These are phyloP conservation scores for Pogonognathellus flavescens DNA, from an alignment of 1,140 invertebrate species.

Conservation along the genomic window DNA sequence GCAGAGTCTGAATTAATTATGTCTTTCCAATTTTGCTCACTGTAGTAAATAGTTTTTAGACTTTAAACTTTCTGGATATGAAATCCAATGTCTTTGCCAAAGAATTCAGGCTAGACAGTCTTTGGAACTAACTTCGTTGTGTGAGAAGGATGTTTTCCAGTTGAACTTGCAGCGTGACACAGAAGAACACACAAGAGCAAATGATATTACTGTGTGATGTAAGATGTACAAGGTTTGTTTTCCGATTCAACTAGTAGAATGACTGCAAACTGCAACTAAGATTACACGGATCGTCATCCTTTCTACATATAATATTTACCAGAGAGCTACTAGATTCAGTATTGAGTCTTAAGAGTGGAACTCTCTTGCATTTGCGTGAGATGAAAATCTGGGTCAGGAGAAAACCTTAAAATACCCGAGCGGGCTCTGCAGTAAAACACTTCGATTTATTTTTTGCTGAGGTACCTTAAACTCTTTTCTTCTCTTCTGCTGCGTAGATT, in stretches of 20 bases:
- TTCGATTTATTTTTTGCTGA: background rate
- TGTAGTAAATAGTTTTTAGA: background rate
- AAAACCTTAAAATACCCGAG: constrained; percentile 27
- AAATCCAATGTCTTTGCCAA: constrained; percentile 1
- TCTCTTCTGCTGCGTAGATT: constrained; percentile 1
- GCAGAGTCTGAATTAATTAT: background rate
- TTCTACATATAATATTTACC: constrained; percentile 5
- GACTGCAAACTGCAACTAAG: constrained; percentile 33
- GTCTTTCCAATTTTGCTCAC: background rate
- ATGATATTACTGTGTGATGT: background rate
- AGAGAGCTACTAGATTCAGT: background rate
- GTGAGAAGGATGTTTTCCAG: background rate
- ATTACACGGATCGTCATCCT: constrained; percentile 12
- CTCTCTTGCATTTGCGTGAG: constrained; percentile 37
- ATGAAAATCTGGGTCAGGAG: constrained; percentile 35
- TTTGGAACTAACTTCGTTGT: background rate
- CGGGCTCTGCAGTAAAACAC: constrained; percentile 22
- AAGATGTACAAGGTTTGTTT: background rate
- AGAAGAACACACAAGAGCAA: background rate
- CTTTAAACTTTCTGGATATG: background rate
- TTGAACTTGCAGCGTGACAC: background rate
- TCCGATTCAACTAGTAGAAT: constrained; percentile 36
- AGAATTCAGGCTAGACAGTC: background rate
- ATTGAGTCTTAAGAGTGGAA: background rate
- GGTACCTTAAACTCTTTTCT: background rate